These are phyloP conservation scores for Gymnopithys bicolor DNA, from an alignment of 2,797 vertebrate genomes.

Conservation along the genomic window DNA sequence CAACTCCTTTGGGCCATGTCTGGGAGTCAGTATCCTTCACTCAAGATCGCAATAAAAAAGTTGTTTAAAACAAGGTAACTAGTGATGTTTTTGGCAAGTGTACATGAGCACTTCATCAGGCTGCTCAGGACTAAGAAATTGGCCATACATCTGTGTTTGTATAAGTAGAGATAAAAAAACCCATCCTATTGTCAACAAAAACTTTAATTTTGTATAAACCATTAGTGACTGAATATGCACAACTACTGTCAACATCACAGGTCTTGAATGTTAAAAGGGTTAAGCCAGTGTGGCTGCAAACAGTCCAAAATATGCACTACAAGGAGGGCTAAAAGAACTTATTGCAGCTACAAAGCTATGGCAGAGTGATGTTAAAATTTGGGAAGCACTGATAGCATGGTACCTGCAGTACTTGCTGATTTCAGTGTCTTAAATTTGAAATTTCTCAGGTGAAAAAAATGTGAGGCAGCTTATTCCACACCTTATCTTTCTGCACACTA, in stretches of 20 bases:
- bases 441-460: background rate
- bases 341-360: background rate
- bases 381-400: background rate
- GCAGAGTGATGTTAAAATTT: background rate
- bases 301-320: background rate
- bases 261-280: background rate
- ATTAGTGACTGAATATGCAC: background rate
- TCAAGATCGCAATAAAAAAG: background rate
- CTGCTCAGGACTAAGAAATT: background rate
- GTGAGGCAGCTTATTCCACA: background rate
- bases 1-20: background rate
- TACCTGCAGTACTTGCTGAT: background rate
- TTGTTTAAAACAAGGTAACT: background rate
- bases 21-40: background rate
- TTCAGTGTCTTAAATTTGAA: background rate
- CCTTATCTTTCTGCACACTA: background rate
- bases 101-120: background rate
- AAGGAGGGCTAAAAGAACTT: background rate
- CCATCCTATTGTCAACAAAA: background rate
- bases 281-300: background rate
- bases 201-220: background rate
- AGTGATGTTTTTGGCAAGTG: background rate
- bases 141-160: background rate
- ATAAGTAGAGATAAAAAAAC: background rate
- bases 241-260: background rate